phyloP scores from a whole-genome alignment of 2,797 vertebrate species.

The Acropternis orthonyx region DNA sequence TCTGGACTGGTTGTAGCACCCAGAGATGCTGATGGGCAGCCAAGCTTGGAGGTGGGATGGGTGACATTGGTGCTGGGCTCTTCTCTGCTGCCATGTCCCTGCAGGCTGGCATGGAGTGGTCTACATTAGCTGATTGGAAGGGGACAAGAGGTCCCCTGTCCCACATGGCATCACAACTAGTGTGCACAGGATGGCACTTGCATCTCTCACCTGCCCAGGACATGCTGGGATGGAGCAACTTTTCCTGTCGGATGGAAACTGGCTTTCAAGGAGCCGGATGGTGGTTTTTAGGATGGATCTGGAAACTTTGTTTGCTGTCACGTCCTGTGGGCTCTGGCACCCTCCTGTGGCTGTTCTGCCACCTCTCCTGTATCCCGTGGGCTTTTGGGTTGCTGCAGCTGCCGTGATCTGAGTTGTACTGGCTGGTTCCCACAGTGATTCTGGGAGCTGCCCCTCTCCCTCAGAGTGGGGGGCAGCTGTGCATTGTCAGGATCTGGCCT shows the following conservation, averaged over 20 bases:
- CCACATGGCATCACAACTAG: accelerated
- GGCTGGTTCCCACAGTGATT: neutral
- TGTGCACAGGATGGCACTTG: neutral
- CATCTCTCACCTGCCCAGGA: accelerated
- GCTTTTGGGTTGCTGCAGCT: neutral
- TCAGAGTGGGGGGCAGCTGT: neutral
- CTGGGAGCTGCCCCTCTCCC: neutral
- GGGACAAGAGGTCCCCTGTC: neutral
- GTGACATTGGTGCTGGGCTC: neutral
- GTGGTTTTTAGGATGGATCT: neutral
- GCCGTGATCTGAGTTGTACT: neutral
- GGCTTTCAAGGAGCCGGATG: neutral
- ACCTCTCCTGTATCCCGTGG: neutral
- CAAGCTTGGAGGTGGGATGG: neutral
- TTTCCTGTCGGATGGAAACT: neutral
- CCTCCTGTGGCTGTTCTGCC: slow-evolving; percentile 61
- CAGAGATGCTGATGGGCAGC: neutral
- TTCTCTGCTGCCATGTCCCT: neutral
- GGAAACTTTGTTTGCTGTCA: neutral
- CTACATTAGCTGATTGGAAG: neutral
- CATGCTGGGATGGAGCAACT: neutral
- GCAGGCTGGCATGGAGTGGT: neutral
- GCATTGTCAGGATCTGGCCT: neutral
- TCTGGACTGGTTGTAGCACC: neutral
- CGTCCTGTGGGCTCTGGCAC: slow-evolving; percentile 54